Conservation (phyloP, 1,140 invertebrate genomes). For the Caenorhabditis tropicalis region DNA sequence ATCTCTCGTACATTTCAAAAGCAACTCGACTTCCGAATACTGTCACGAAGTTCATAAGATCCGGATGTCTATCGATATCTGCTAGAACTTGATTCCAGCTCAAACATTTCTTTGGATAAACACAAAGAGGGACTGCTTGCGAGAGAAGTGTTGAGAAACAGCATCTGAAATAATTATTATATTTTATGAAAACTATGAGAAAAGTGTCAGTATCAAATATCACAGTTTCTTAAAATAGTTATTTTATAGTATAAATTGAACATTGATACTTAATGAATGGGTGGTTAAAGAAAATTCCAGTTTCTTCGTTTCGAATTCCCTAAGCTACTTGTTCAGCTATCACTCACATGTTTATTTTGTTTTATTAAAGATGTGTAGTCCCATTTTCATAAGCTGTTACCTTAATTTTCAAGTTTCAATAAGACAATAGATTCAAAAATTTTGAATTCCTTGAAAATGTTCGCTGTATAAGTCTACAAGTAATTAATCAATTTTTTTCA, state of each 20-base stretch:
- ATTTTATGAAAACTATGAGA: background rate
- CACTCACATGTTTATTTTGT: too few species aligned
- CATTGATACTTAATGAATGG: background rate
- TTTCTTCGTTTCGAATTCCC: too few species aligned
- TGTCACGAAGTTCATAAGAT: slow-evolving; percentile 13
- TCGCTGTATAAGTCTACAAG: too few species aligned
- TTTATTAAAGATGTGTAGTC: too few species aligned
- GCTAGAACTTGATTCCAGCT: slow-evolving; percentile 28
- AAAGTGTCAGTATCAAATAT: background rate
- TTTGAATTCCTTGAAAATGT: too few species aligned
- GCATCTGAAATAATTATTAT: background rate
- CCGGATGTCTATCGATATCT: slow-evolving; percentile 29
- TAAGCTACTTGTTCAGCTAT: too few species aligned
- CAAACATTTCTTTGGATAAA: background rate
- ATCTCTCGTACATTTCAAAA: slow-evolving; percentile 37
- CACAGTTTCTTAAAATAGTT: too few species aligned
- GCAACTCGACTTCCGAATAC: slow-evolving; percentile 21
- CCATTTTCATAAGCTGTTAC: too few species aligned
- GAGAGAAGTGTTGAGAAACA: background rate
- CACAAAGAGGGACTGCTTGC: background rate
- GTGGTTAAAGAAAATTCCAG: too few species aligned
- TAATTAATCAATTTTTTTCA: too few species aligned
- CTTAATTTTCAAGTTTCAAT: too few species aligned
- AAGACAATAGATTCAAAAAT: too few species aligned
- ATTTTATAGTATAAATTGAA: background rate